Percentiles rank a stretch among this genome's conserved stretches.
These are phyloP conservation scores for Macrophya alboannulata DNA, from an alignment of 2,888 invertebrate species.

Conservation along the genomic window DNA sequence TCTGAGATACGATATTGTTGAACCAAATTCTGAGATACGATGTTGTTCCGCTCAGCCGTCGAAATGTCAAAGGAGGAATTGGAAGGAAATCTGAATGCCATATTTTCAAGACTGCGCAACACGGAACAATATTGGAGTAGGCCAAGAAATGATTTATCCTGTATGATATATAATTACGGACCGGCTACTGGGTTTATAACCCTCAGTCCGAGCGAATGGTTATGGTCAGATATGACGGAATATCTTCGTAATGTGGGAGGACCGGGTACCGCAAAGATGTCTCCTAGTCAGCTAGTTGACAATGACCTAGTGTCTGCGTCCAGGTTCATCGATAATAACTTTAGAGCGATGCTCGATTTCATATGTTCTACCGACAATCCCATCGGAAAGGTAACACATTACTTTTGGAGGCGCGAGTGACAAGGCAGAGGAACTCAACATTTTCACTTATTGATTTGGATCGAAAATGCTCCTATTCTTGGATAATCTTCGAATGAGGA, in stretches of 20 bases:
- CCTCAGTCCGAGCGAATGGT: slow-evolving; percentile 64
- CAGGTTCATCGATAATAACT: slow-evolving; percentile 71
- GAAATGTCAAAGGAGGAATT: slow-evolving; percentile 60
- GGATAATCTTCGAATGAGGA: slow-evolving; percentile 63
- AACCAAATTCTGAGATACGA: too few species aligned
- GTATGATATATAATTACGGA: slow-evolving; percentile 65
- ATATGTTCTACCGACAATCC: slow-evolving; percentile 65
- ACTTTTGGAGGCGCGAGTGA: slow-evolving; percentile 66
- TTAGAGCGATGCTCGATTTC: slow-evolving; percentile 69
- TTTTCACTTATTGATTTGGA: slow-evolving; percentile 67
- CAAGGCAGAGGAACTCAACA: slow-evolving; percentile 67
- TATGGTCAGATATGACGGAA: slow-evolving; percentile 69
- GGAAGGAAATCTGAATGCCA: slow-evolving; percentile 62
- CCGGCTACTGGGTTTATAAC: slow-evolving; percentile 67
- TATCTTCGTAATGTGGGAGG: slow-evolving; percentile 68
- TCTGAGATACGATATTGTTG: too few species aligned
- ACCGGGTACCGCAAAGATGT: slow-evolving; percentile 63
- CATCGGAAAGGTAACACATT: slow-evolving; percentile 63
- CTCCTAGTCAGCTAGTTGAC: slow-evolving; percentile 68
- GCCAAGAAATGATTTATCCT: slow-evolving; percentile 62
- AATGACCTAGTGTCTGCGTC: slow-evolving; percentile 71
- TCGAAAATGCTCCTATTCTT: slow-evolving; percentile 66
- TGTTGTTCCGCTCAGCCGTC: too few species aligned
- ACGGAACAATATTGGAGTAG: slow-evolving; percentile 62
- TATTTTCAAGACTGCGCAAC: slow-evolving; percentile 61